A percentile compares a stretch with the other conserved stretches of the same genome.
Conservation (phyloP, 2,113 vertebrate species). For the Holacanthus passer region DNA sequence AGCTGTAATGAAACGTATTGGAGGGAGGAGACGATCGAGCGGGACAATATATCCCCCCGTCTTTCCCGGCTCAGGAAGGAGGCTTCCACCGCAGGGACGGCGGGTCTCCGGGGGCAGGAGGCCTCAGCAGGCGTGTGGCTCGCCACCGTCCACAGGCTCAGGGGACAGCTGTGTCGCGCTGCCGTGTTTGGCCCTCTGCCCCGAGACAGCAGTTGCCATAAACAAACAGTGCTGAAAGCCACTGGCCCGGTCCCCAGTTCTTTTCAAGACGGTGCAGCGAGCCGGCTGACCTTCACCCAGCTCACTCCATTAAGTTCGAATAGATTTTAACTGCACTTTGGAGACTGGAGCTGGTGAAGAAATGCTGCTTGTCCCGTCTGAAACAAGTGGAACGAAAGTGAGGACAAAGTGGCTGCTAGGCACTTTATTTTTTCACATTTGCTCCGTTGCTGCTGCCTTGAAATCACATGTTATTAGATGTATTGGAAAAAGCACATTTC, state of each 20-base stretch:
- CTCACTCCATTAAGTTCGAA: constrained; percentile 59
- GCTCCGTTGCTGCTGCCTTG: not conserved
- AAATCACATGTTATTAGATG: not conserved
- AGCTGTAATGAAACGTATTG: constrained; percentile 64
- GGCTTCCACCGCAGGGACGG: constrained; percentile 53
- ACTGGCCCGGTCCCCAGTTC: constrained; percentile 69
- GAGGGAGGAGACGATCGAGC: constrained; percentile 29
- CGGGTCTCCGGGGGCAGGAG: constrained; percentile 49
- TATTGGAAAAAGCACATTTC: not conserved
- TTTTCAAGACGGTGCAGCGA: constrained; percentile 56
- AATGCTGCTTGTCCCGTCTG: constrained; percentile 11
- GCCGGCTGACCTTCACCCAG: constrained; percentile 47
- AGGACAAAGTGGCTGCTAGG: constrained; percentile 12
- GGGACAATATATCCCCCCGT: constrained; percentile 13
- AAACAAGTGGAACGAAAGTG: constrained; percentile 32
- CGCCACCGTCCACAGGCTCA: constrained; percentile 43
- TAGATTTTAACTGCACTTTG: constrained; percentile 35
- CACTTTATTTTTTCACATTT: constrained; percentile 20
- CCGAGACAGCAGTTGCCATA: constrained; percentile 75
- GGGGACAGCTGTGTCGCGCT: constrained; percentile 73
- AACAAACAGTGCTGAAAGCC: constrained; percentile 82
- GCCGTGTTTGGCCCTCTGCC: constrained; percentile 73
- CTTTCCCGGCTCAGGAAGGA: constrained; percentile 42
- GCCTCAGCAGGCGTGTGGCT: constrained; percentile 62
- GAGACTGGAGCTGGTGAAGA: constrained; percentile 28